Evolutionary conservation across 2,888 invertebrate genomes (phyloP), one percentile per base, ranked within the genome.

Genomic region (Noctua comes): DNA sequence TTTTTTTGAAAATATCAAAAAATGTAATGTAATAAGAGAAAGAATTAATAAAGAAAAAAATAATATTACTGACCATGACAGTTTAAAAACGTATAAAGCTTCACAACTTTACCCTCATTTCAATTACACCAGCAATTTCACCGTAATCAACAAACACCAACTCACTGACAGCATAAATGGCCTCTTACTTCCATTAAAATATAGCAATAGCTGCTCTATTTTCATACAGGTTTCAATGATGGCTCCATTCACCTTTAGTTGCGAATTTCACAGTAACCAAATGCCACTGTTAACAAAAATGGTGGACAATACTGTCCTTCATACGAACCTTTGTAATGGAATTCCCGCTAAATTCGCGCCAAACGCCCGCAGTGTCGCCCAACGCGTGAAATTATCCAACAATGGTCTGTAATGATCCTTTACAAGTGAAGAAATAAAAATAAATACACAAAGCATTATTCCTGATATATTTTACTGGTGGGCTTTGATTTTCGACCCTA

Each of bases 351-450:
- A 95, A 95, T 93, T 94, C 93, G 88, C 93, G 88, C 90, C 93
- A 91, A 92, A 93, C 93, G 95, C 94, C 95, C 94, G 95, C 94
- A 95, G 95, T 95, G 95, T 95, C 95, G 92, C 93, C 89, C 95
- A 95, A 95, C 91, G 96, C 96, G 95, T 96, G 95, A 96, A 96
- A 96, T 96, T 95, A 94, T 92, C 90, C 94, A 95, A 96, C 96
- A 96, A 96, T 96, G 92, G 91, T 62, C 92, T 82, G 93, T 96
- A 96, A 96, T 96, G 96, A 96, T 95, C 94, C 95, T 95, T 94
- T 94, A 93, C 94, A 93, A 93, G 93, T 92, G 93, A 94, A 94
- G 92, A 94, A 95, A 95, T 94, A 94, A 92, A 93, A 95, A 95
- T 94, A 95, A 94, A 94, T 93, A 94, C 91, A 90, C 85, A 80